These are phyloP conservation scores for Apodemia hepburni DNA, from an alignment of 2,888 invertebrate genomes.

Conservation along the genomic window DNA sequence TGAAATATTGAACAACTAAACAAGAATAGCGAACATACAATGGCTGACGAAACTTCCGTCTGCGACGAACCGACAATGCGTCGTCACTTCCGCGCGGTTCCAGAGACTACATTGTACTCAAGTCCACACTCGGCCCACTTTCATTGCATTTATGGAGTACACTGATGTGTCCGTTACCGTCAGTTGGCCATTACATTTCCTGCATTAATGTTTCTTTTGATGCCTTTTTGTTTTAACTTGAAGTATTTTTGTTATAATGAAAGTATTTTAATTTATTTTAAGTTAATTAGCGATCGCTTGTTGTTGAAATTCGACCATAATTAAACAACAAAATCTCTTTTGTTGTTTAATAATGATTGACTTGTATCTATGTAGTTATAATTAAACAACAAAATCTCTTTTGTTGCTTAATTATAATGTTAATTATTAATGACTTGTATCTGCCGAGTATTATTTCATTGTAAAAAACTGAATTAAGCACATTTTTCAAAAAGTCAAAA, in stretches of 20 bases:
- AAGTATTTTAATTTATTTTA: too few species aligned
- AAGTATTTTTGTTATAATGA: not conserved
- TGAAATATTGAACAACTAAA: slow-evolving; percentile 20
- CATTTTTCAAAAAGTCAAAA: too few species aligned
- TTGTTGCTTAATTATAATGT: too few species aligned
- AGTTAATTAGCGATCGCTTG: too few species aligned
- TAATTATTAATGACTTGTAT: too few species aligned
- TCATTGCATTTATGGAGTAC: slow-evolving; percentile 50
- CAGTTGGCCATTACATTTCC: slow-evolving; percentile 46
- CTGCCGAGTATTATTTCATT: too few species aligned
- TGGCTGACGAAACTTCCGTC: slow-evolving; percentile 47
- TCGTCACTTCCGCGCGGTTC: slow-evolving; percentile 47
- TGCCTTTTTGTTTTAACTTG: not conserved
- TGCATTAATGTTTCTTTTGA: slow-evolving; percentile 35
- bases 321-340: too few species aligned
- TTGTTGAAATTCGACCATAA: too few species aligned
- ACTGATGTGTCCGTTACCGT: slow-evolving; percentile 43
- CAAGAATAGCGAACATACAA: slow-evolving; percentile 34
- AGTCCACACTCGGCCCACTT: slow-evolving; percentile 50
- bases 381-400: too few species aligned
- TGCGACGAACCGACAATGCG: slow-evolving; percentile 49
- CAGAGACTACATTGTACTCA: slow-evolving; percentile 48
- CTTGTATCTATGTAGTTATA: too few species aligned
- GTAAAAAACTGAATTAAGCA: too few species aligned
- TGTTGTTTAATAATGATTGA: too few species aligned